phyloP scores from a whole-genome alignment of 1,140 invertebrate genomes.

The Ooceraea biroi region DNA sequence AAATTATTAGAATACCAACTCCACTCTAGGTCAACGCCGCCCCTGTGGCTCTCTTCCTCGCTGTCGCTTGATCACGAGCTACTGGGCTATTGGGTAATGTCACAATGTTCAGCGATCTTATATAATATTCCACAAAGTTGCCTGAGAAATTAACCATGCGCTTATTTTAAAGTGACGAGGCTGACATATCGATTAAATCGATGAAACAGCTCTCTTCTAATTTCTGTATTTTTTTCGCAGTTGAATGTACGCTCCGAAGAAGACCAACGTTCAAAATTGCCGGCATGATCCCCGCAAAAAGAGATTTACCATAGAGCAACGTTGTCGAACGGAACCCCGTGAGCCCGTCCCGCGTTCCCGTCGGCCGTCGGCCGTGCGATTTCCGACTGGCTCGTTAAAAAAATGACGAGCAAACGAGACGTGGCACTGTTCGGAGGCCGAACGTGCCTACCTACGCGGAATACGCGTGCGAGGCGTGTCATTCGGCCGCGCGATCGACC shows the following conservation, averaged over 20 bases:
- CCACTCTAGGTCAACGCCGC: background rate
- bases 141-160: too few relatives aligned
- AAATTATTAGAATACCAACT: background rate
- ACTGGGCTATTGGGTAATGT: background rate
- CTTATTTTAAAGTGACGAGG: background rate
- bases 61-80: background rate
- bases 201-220: background rate
- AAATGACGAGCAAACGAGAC: background rate
- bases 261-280: background rate
- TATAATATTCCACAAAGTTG: too few relatives aligned
- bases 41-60: background rate
- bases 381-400: slow-evolving; percentile 55
- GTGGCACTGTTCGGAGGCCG: background rate
- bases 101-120: too few relatives aligned
- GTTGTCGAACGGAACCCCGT: background rate
- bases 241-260: background rate
- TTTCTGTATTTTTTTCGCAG: background rate
- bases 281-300: background rate
- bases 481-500: slow-evolving; percentile 58
- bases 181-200: background rate
- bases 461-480: slow-evolving; percentile 63
- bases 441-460: background rate
- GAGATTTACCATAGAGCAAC: background rate
- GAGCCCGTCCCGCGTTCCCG: background rate
- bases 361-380: slow-evolving; percentile 43